These are phyloP conservation scores for Pentalonia nigronervosa DNA, from an alignment of 1,140 invertebrate species.

Conservation along the genomic window DNA sequence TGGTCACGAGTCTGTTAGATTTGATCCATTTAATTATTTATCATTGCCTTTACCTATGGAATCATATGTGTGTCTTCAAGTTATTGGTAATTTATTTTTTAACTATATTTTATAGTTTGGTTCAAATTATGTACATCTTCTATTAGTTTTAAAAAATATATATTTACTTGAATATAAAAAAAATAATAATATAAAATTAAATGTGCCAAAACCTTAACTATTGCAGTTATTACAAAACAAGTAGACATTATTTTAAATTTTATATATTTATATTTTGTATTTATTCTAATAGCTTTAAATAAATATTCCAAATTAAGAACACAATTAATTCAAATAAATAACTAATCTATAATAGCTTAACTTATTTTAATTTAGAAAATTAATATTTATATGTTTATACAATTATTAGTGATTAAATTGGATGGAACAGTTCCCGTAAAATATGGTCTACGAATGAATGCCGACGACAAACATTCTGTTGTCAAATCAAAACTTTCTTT, in stretches of 20 bases:
- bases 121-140: not conserved
- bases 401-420: constrained; percentile 72
- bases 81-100: constrained; percentile 69
- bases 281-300: not conserved
- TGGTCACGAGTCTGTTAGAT: constrained; percentile 80
- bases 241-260: too few species aligned
- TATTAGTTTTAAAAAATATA: not conserved
- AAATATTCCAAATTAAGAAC: not conserved
- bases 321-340: not conserved
- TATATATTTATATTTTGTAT: too few species aligned
- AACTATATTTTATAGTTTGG: too few species aligned
- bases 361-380: not conserved
- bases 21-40: constrained; percentile 88
- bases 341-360: not conserved
- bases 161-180: not conserved
- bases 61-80: constrained; percentile 75
- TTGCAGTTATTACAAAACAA: too few species aligned
- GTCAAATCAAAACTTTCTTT: constrained; percentile 75
- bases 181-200: too few species aligned
- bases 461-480: constrained; percentile 78
- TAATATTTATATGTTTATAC: constrained; percentile 27
- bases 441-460: constrained; percentile 81
- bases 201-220: too few species aligned
- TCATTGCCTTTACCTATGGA: constrained; percentile 86
- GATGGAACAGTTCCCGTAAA: constrained; percentile 82